phyloP scores from a whole-genome alignment of 2,113 vertebrate genomes.

The Catharus fuscescens region DNA sequence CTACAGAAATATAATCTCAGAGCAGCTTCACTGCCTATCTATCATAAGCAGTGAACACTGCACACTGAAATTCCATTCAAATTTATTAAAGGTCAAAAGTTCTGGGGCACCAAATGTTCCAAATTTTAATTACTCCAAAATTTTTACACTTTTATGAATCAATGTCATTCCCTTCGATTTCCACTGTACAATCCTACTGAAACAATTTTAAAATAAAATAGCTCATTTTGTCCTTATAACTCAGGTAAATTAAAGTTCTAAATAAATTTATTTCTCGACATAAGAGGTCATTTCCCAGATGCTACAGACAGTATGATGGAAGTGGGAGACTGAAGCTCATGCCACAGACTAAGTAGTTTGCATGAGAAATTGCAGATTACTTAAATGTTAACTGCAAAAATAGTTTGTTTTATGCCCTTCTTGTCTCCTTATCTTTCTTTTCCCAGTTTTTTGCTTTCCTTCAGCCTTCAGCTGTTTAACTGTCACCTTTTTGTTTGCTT shows the following conservation, averaged over 20 bases:
- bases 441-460: not conserved
- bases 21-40: not conserved
- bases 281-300: not conserved
- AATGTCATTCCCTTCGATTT: not conserved
- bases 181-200: not conserved
- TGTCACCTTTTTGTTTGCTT: not conserved
- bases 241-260: not conserved
- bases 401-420: not conserved
- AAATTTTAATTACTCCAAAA: not conserved
- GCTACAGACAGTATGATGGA: not conserved
- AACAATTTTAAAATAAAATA: not conserved
- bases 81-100: constrained; percentile 4
- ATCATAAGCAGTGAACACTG: not conserved
- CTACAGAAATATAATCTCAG: not conserved
- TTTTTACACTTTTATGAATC: not conserved
- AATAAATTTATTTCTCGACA: not conserved
- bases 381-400: not conserved
- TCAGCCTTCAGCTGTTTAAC: not conserved
- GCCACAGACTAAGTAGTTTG: not conserved
- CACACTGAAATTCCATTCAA: not conserved
- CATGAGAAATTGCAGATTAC: not conserved
- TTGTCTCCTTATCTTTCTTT: not conserved
- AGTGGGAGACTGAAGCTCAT: not conserved
- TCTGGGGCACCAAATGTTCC: not conserved
- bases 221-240: not conserved